phyloP scores from a whole-genome alignment of 2,888 invertebrate genomes.

The Parnassius smintheus region DNA sequence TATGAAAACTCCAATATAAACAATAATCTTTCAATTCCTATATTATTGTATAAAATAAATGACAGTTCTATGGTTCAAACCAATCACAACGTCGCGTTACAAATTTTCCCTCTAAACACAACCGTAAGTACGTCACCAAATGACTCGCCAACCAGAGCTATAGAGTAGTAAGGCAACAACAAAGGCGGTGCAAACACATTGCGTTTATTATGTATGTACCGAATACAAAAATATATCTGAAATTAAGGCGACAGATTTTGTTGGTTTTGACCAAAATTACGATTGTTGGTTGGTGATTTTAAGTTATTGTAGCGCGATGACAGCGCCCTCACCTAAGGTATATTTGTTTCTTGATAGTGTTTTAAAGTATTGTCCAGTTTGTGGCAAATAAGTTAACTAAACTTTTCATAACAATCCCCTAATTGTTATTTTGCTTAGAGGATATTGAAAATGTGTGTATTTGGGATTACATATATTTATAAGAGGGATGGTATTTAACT shows the following conservation, averaged over 20 bases:
- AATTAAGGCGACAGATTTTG: background rate
- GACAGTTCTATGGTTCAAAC: slow-evolving; percentile 38
- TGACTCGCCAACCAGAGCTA: slow-evolving; percentile 43
- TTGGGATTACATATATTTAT: too few species aligned
- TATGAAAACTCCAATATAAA: slow-evolving; percentile 15
- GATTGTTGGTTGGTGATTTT: too few species aligned
- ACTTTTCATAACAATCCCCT: too few species aligned
- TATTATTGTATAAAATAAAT: slow-evolving; percentile 29
- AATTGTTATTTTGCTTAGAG: too few species aligned
- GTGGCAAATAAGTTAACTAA: too few species aligned
- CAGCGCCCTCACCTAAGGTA: too few species aligned
- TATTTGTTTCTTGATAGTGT: too few species aligned
- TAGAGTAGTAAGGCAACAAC: slow-evolving; percentile 60
- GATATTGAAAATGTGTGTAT: too few species aligned
- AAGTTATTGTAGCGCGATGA: too few species aligned
- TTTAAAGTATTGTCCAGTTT: too few species aligned
- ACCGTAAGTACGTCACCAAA: slow-evolving; percentile 42
- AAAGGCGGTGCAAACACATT: slow-evolving; percentile 50
- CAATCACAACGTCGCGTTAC: slow-evolving; percentile 50
- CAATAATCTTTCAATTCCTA: slow-evolving; percentile 1
- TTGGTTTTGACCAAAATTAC: too few species aligned
- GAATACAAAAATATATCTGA: slow-evolving; percentile 41
- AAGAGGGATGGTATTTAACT: too few species aligned
- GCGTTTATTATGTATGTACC: slow-evolving; percentile 33
- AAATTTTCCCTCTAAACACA: slow-evolving; percentile 57